Base-by-base conservation (phyloP, 2,113 vertebrate species). In the Pterocles gutturalis region DNA sequence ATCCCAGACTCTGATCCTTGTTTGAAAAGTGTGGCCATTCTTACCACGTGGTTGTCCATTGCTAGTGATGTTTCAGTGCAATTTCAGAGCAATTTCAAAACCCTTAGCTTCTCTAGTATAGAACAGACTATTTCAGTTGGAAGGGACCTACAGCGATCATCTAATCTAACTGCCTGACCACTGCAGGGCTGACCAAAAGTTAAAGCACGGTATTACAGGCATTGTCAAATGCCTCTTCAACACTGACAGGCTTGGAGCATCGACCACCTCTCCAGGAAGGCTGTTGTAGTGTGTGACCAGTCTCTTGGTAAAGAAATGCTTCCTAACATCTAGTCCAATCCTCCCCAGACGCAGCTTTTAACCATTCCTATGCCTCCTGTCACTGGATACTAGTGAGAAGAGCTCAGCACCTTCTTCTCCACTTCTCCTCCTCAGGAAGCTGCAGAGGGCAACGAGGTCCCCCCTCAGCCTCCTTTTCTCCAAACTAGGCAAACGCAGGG, bases 341-440 rank as follows among this genome's bases (percentile, higher is more conserved):
- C 9, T 38, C 4, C 10, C 4, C 11, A 62, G 34, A 10, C 0
- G 1, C 17, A 62, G 9, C 26, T 91, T 58, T 76, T 48, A 65
- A 22, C 25, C 10, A 33, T 87, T 87, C 25, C n/a, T 7, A 10
- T 1, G 0, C 1, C 2, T 49, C 29, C 46, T 33, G 0, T 28
- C 9, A 34, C 48, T 12, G 15, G 11, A 20, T 36, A 5, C 4
- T 6, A 8, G 5, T 8, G 10, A 48, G 45, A 79, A 66, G 13
- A 67, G 8, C 2, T 34, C 21, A 64, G 17, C 5, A 20, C 11
- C 4, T 87, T 11, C 14, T 4, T 28, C 21, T 71, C 21, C 11
- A 2, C 13, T 4, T 81, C 2, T 1, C 5, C 21, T 72, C 10
- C n/a, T 87, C 21, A n/a, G 21, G 21, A 90, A 51, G 31, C 13